A percentile compares a stretch with the other conserved stretches of the same genome.
Evolutionary conservation across 2,888 invertebrate species (phyloP).

Genomic region (Temnothorax rugatulus): DNA sequence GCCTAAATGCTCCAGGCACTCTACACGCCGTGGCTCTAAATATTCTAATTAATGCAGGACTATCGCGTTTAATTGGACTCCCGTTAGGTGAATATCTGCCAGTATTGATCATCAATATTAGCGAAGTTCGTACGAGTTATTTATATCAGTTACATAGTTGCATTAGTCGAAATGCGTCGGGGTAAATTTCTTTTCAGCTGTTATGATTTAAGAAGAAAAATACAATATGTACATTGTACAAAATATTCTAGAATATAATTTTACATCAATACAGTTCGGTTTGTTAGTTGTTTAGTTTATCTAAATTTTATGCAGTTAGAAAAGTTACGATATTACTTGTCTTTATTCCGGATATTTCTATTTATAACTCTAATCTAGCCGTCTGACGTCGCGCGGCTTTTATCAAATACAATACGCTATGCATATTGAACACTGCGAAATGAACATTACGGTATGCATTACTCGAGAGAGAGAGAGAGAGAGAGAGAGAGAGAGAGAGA

Average conservation of each 20-base stretch:
- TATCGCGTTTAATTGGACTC: slow-evolving; percentile 41
- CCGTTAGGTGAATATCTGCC: background rate
- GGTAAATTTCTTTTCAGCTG: background rate
- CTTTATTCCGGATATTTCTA: slow-evolving; percentile 15
- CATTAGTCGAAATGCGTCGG: background rate
- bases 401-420: background rate
- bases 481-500: background rate
- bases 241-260: background rate
- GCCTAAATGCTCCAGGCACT: slow-evolving; percentile 71
- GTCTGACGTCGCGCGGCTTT: background rate
- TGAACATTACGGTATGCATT: background rate
- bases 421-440: background rate
- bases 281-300: slow-evolving; percentile 1
- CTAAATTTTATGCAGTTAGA: background rate
- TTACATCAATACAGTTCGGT: background rate
- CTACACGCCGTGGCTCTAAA: slow-evolving; percentile 61
- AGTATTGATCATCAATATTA: background rate
- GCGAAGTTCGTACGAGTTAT: background rate
- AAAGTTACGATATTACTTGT: background rate
- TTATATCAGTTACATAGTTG: background rate
- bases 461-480: background rate
- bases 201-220: background rate
- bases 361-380: background rate
- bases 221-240: background rate
- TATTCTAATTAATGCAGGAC: slow-evolving; percentile 73